phyloP scores from a whole-genome alignment of 2,888 invertebrate genomes.

The Hedya salicella region DNA sequence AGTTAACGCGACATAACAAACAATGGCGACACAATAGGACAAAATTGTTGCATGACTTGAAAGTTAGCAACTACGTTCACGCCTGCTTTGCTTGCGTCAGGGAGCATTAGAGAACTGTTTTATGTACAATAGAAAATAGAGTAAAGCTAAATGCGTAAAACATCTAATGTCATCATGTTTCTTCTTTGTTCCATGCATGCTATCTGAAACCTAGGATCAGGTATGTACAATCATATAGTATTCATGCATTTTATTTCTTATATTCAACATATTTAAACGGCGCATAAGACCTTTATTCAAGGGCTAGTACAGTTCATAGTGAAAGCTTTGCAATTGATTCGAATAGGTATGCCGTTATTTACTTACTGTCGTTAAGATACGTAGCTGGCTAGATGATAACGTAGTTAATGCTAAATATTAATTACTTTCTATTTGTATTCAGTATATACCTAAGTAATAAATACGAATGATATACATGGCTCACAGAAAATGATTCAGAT shows the following conservation, averaged over 20 bases:
- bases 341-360: conserved; percentile 31
- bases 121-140: conserved; percentile 10
- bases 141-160: neutral
- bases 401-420: conserved; percentile 55
- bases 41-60: conserved; percentile 68
- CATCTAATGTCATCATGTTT: conserved; percentile 7
- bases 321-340: conserved; percentile 53
- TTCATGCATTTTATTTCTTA: conserved; percentile 20
- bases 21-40: conserved; percentile 65
- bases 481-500: conserved; percentile 25
- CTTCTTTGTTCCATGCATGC: conserved; percentile 69
- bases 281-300: conserved; percentile 44
- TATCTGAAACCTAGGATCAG: conserved; percentile 67
- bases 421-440: conserved; percentile 48
- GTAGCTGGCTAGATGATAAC: conserved; percentile 57
- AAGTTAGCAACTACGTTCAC: conserved; percentile 55
- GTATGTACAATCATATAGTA: conserved; percentile 61
- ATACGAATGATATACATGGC: conserved; percentile 9
- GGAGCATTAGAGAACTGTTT: conserved; percentile 25
- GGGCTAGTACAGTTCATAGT: conserved; percentile 56
- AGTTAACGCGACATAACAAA: conserved; percentile 61
- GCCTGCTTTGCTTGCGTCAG: conserved; percentile 33
- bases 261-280: conserved; percentile 15
- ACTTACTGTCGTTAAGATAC: conserved; percentile 49
- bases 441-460: conserved; percentile 42